A percentile compares a stretch with the other conserved stretches of the same genome.
phyloP scores from a whole-genome alignment of 2,113 vertebrate genomes.

The Daphoenositta chrysoptera region DNA sequence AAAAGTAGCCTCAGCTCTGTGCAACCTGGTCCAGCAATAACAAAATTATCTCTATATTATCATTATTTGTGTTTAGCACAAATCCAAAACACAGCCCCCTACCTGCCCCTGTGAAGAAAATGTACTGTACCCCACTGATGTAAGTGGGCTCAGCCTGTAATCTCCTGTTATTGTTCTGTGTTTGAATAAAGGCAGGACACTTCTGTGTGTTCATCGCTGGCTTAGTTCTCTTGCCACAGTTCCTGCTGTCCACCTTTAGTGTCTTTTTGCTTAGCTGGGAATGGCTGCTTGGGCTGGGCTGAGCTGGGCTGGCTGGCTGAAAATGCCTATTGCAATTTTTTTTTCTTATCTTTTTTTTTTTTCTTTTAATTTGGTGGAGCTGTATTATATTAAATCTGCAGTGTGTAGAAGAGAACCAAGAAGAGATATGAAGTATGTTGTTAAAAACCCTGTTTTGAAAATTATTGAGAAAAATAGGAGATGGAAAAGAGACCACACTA shows the following conservation, averaged over 20 bases:
- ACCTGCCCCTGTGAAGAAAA: not conserved
- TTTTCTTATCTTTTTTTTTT: no score
- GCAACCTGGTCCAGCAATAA: not conserved
- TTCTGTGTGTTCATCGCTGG: rapidly evolving
- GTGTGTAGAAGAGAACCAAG: not conserved
- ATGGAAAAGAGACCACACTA: not conserved
- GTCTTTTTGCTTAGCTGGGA: not conserved
- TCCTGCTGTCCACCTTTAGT: not conserved
- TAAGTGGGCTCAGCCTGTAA: not conserved
- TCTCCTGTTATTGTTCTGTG: not conserved
- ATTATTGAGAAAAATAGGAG: not conserved
- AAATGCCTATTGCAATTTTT: not conserved
- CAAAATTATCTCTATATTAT: not conserved
- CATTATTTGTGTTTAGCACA: not conserved
- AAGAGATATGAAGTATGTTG: not conserved
- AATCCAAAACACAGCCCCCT: not conserved
- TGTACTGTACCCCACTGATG: not conserved
- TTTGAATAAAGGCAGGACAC: not conserved
- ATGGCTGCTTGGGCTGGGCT: not conserved
- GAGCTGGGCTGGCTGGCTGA: not conserved
- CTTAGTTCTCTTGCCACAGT: not conserved
- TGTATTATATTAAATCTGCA: not conserved
- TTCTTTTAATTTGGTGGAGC: not conserved
- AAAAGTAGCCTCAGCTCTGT: not conserved
- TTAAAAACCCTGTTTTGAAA: not conserved